These are phyloP conservation scores for Erannis defoliaria DNA, from an alignment of 2,888 invertebrate species.

Conservation along the genomic window DNA sequence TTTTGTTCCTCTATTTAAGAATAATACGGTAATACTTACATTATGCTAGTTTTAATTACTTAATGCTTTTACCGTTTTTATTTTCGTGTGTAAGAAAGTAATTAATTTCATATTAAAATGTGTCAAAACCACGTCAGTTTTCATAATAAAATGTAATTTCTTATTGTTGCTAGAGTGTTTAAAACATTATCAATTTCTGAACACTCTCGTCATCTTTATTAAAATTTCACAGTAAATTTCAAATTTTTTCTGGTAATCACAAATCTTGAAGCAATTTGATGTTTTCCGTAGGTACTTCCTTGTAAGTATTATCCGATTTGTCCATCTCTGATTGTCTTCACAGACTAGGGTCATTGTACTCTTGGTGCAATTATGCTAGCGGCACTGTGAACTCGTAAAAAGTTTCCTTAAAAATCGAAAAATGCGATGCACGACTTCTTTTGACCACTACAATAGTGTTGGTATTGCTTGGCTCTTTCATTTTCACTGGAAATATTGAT, in stretches of 20 bases:
- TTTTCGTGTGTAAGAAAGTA: background rate
- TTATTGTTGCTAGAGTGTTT: too few relatives aligned
- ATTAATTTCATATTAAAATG: too few relatives aligned
- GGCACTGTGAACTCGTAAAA: slow-evolving; percentile 10
- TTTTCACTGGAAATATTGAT: background rate
- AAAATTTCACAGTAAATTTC: too few relatives aligned
- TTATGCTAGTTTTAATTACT: slow-evolving; percentile 15
- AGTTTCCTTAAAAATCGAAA: slow-evolving; percentile 6
- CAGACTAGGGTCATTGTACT: slow-evolving; percentile 20
- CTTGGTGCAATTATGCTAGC: slow-evolving; percentile 18
- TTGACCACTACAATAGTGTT: background rate
- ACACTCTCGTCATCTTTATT: too few relatives aligned
- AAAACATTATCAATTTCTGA: too few relatives aligned
- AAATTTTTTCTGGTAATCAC: background rate
- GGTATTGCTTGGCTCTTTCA: background rate
- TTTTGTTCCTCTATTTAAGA: slow-evolving; percentile 23
- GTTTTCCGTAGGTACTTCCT: slow-evolving; percentile 17
- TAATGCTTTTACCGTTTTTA: slow-evolving; percentile 9
- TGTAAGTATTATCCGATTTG: slow-evolving; percentile 5
- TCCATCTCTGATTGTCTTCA: slow-evolving; percentile 23
- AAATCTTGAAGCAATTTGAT: slow-evolving; percentile 9
- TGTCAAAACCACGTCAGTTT: too few relatives aligned
- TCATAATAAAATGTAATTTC: too few relatives aligned
- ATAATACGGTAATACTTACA: slow-evolving; percentile 29
- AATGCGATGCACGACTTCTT: slow-evolving; percentile 5